phyloP scores from a whole-genome alignment of 2,888 invertebrate species.

The Caenorhabditis drosophilae region DNA sequence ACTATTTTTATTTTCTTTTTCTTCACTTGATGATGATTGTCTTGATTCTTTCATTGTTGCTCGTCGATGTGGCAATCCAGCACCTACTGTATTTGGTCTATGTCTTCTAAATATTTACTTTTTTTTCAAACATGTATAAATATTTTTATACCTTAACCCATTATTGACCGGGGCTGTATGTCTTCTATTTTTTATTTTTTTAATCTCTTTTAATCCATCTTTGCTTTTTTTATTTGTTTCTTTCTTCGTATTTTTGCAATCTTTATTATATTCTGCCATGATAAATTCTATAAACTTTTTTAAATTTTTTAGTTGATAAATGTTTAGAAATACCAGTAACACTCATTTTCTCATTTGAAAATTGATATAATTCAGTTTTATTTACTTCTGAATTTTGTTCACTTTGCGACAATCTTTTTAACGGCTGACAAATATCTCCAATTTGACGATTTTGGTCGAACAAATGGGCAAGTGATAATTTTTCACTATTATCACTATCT shows the following conservation, averaged over 20 bases:
- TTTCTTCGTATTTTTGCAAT: no score
- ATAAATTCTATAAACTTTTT: no score
- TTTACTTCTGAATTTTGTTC: constrained; percentile 26
- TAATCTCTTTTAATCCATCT: no score
- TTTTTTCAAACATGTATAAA: no score
- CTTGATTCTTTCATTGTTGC: constrained; percentile 3
- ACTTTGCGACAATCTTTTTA: constrained; percentile 23
- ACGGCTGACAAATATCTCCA: constrained; percentile 5
- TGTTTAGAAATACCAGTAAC: constrained; percentile 6
- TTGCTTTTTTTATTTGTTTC: no score
- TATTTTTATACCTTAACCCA: no score
- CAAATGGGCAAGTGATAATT: constrained; percentile 9
- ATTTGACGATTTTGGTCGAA: constrained; percentile 9
- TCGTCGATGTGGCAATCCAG: constrained; percentile 26
- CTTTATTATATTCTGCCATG: neutral
- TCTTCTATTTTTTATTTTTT: constrained; percentile 24
- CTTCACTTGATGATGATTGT: constrained; percentile 16
- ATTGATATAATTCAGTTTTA: constrained; percentile 9
- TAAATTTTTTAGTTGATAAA: constrained; percentile 5
- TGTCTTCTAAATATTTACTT: no score
- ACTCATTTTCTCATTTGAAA: constrained; percentile 25
- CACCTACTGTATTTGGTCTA: constrained; percentile 42
- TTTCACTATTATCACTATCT: neutral
- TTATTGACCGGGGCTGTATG: constrained; percentile 34
- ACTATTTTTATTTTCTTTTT: constrained; percentile 24